Percentiles rank a stretch among this genome's conserved stretches.
Evolutionary conservation across 2,797 vertebrate species (phyloP).

Genomic region (Danio choprae): DNA sequence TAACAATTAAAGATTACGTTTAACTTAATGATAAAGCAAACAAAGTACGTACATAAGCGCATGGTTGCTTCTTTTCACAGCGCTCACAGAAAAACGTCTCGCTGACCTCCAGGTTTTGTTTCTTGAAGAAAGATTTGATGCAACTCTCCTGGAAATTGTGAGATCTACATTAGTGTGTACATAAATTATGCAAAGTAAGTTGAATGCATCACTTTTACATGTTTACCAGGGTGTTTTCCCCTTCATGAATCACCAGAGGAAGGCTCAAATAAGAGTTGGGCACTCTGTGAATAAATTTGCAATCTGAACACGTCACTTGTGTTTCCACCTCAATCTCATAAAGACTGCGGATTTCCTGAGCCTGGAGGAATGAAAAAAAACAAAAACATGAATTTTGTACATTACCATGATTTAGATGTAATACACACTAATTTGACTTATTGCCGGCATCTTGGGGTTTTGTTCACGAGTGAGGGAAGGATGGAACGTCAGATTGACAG

Average conservation of each 20-base stretch:
- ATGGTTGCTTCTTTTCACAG: slow-evolving; percentile 68
- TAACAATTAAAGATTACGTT: not conserved
- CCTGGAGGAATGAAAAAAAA: slow-evolving; percentile 60
- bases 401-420: too few species aligned
- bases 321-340: slow-evolving; percentile 72
- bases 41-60: slow-evolving; percentile 63
- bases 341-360: slow-evolving; percentile 70
- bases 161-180: not conserved
- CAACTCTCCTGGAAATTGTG: slow-evolving; percentile 67
- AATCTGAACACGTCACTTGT: slow-evolving; percentile 66
- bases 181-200: not conserved
- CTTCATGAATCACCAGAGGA: slow-evolving; percentile 67
- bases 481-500: too few species aligned
- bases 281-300: slow-evolving; percentile 53
- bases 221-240: slow-evolving; percentile 69
- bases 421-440: too few species aligned
- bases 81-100: slow-evolving; percentile 69
- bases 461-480: too few species aligned
- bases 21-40: not conserved
- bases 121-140: slow-evolving; percentile 70
- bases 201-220: not conserved
- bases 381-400: too few species aligned
- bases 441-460: too few species aligned
- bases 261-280: slow-evolving; percentile 71
- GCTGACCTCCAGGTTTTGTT: slow-evolving; percentile 63